A percentile compares a stretch with the other conserved stretches of the same genome.
phyloP scores from a whole-genome alignment of 2,113 vertebrate species.

The Vulpes vulpes region DNA sequence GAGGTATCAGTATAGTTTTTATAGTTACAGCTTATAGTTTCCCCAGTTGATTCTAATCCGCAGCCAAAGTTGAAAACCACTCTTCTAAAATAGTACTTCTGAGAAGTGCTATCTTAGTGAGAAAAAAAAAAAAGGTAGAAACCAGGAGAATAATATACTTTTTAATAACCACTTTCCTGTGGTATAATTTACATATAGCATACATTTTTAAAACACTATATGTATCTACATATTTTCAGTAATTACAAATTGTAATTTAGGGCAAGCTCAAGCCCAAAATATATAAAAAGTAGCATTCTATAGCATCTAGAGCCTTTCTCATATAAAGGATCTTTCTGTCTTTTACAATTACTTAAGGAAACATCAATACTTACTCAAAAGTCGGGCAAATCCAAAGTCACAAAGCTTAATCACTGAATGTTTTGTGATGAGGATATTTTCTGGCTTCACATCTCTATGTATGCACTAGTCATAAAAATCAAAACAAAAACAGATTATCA shows the following conservation, averaged over 20 bases:
- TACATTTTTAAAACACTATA: not conserved
- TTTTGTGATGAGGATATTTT: slow-evolving; percentile 98
- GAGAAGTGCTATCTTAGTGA: slow-evolving; percentile 32
- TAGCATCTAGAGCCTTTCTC: not conserved
- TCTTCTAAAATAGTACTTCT: slow-evolving; percentile 39
- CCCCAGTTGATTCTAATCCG: slow-evolving; percentile 18
- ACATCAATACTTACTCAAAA: slow-evolving; percentile 92
- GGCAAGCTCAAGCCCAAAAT: not conserved
- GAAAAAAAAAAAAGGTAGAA: not conserved
- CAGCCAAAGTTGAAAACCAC: slow-evolving; percentile 27
- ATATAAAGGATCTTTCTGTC: not conserved
- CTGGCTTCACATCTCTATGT: slow-evolving; percentile 97
- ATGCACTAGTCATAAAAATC: slow-evolving; percentile 92
- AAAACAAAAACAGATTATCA: slow-evolving; percentile 51
- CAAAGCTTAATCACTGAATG: slow-evolving; percentile 97
- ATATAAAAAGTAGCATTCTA: not conserved
- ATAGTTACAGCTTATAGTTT: slow-evolving; percentile 41
- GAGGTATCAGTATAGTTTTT: not conserved
- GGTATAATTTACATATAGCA: not conserved
- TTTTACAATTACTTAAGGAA: not conserved
- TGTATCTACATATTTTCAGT: slow-evolving; percentile 35
- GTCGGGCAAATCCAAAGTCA: slow-evolving; percentile 97
- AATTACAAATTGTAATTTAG: slow-evolving; percentile 22
- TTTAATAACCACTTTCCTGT: slow-evolving; percentile 25
- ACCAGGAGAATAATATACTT: not conserved